Evolutionary conservation across 2,113 vertebrate genomes (phyloP).

Genomic region (Scopus umbretta): DNA sequence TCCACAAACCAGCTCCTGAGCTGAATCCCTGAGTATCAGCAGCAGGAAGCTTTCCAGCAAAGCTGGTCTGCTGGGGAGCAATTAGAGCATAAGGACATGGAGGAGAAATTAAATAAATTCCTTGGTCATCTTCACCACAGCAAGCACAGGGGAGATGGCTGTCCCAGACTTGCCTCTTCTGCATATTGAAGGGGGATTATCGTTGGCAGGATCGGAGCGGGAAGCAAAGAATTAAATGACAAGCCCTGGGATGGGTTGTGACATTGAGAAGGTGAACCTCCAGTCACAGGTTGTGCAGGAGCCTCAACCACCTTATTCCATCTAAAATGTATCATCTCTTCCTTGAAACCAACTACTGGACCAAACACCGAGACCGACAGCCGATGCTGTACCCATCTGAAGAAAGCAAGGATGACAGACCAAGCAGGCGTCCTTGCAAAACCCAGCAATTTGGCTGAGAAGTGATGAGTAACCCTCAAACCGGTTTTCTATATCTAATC

Average conservation of each 20-base stretch:
- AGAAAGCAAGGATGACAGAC: neutral
- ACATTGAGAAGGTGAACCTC: neutral
- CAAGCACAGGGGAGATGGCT: neutral
- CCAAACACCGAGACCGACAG: neutral
- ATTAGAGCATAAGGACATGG: neutral
- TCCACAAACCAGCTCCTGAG: neutral
- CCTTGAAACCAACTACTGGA: neutral
- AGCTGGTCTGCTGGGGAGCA: conserved; percentile 11
- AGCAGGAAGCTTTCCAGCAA: neutral
- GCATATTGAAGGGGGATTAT: neutral
- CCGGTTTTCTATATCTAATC: neutral
- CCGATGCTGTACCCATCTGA: accelerated
- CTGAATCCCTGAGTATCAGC: neutral
- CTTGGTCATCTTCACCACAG: neutral
- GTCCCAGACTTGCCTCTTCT: neutral
- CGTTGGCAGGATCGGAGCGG: accelerated
- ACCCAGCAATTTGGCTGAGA: neutral
- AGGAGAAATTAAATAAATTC: neutral
- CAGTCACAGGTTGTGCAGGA: neutral
- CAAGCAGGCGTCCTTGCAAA: neutral
- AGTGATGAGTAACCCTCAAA: neutral
- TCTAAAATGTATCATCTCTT: neutral
- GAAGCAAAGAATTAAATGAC: neutral
- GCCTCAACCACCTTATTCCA: neutral
- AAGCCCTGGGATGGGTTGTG: neutral